Percentiles rank a stretch among this genome's conserved stretches.
Evolutionary conservation across 2,888 invertebrate genomes (phyloP).

Genomic region (Caenorhabditis imperialis): DNA sequence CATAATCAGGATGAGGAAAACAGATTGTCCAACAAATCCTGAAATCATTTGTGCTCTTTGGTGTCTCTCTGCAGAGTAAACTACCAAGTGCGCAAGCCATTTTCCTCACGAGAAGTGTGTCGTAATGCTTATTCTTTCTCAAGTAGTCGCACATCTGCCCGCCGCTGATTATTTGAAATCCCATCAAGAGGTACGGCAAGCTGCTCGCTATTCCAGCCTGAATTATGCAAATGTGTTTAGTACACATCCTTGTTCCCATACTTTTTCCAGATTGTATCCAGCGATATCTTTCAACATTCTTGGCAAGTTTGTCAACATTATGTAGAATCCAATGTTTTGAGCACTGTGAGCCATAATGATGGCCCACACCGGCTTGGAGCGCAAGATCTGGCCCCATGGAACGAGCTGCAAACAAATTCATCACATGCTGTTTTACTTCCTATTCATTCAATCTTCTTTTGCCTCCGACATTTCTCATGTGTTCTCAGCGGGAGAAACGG

Average conservation of each 20-base stretch:
- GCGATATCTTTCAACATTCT: slow-evolving; percentile 79
- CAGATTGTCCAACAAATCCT: slow-evolving; percentile 86
- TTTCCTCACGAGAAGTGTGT: slow-evolving; percentile 84
- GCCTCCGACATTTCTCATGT: slow-evolving; percentile 39
- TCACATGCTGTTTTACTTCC: slow-evolving; percentile 7
- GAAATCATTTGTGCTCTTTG: slow-evolving; percentile 16
- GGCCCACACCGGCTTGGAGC: slow-evolving; percentile 80
- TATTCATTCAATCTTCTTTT: not conserved
- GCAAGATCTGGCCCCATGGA: slow-evolving; percentile 79
- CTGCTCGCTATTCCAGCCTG: slow-evolving; percentile 89
- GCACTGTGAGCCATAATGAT: slow-evolving; percentile 79
- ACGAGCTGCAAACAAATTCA: slow-evolving; percentile 59
- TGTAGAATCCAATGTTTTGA: slow-evolving; percentile 81
- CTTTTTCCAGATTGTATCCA: slow-evolving; percentile 68
- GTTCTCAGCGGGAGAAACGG: slow-evolving; percentile 3
- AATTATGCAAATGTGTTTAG: not conserved
- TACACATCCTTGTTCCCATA: slow-evolving; percentile 2
- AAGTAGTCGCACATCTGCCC: slow-evolving; percentile 89
- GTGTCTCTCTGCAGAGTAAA: slow-evolving; percentile 78
- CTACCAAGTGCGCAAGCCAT: slow-evolving; percentile 84
- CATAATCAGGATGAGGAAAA: slow-evolving; percentile 89
- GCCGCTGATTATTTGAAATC: slow-evolving; percentile 86
- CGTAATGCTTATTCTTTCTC: slow-evolving; percentile 78
- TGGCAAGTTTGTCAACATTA: slow-evolving; percentile 80
- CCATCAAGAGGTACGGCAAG: slow-evolving; percentile 91